Conservation (phyloP, 2,888 invertebrate species). For the Lithophane ornitopus region DNA sequence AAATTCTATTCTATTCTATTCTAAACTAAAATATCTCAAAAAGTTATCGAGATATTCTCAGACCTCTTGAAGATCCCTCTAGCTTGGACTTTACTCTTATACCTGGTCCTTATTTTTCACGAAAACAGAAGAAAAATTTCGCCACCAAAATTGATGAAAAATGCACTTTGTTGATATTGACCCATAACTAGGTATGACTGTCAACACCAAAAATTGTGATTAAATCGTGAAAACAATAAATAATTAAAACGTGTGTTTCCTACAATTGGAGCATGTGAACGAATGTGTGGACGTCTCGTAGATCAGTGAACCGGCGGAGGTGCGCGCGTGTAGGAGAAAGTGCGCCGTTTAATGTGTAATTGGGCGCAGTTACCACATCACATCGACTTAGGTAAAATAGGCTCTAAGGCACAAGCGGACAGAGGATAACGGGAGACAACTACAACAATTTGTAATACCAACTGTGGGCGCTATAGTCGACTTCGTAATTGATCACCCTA, state of each 20-base stretch:
- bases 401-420: conserved; percentile 11
- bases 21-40: no score
- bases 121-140: no score
- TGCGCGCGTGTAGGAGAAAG: conserved; percentile 73
- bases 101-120: no score
- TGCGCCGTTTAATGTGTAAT: conserved; percentile 77
- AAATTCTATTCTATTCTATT: no score
- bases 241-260: conserved; percentile 4
- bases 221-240: conserved; percentile 10
- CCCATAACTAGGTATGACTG: not conserved
- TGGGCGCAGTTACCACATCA: conserved; percentile 74
- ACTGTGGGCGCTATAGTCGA: not conserved
- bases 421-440: not conserved
- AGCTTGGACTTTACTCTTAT: no score
- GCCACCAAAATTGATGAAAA: no score
- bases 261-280: conserved; percentile 32
- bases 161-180: no score
- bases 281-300: conserved; percentile 12
- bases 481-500: not conserved
- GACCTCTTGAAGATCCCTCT: no score
- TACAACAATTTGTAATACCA: not conserved
- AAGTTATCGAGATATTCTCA: no score
- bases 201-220: not conserved
- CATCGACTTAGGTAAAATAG: conserved; percentile 54
- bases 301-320: conserved; percentile 51